Conservation (phyloP, 2,113 vertebrate genomes). For the Eulemur rufifrons region DNA sequence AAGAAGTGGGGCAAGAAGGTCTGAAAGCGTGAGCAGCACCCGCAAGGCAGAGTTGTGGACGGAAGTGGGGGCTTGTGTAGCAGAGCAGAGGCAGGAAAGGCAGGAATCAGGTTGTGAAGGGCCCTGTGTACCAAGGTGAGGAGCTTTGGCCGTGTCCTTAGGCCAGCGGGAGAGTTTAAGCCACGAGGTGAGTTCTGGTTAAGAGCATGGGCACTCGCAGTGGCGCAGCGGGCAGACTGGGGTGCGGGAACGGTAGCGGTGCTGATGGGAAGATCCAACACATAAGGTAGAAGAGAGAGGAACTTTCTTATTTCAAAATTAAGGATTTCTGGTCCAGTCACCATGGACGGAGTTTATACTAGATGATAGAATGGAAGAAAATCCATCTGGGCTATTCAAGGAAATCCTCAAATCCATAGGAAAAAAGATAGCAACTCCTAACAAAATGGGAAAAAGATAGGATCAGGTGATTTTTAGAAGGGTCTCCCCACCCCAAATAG, state of each 20-base stretch:
- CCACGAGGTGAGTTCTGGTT: neutral
- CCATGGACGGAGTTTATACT: neutral
- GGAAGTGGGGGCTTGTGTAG: neutral
- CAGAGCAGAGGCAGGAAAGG: neutral
- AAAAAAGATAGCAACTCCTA: neutral
- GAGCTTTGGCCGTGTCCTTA: neutral
- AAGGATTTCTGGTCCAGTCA: neutral
- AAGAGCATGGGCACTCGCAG: neutral
- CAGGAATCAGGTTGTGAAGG: neutral
- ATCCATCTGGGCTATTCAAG: neutral
- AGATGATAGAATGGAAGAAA: neutral
- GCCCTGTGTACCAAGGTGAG: neutral
- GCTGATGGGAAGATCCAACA: neutral
- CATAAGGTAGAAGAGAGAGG: neutral
- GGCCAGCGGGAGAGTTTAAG: neutral
- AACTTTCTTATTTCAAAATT: neutral
- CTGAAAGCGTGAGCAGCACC: fast-evolving
- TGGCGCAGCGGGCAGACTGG: too few relatives aligned
- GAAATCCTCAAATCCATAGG: neutral
- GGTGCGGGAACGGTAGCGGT: neutral
- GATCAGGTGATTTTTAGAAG: neutral
- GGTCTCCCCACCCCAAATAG: neutral
- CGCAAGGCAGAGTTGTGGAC: neutral
- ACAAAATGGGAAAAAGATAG: neutral
- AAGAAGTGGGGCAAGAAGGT: neutral